Evolutionary conservation across 2,113 vertebrate genomes (phyloP).

Genomic region (Corydoras sp.): DNA sequence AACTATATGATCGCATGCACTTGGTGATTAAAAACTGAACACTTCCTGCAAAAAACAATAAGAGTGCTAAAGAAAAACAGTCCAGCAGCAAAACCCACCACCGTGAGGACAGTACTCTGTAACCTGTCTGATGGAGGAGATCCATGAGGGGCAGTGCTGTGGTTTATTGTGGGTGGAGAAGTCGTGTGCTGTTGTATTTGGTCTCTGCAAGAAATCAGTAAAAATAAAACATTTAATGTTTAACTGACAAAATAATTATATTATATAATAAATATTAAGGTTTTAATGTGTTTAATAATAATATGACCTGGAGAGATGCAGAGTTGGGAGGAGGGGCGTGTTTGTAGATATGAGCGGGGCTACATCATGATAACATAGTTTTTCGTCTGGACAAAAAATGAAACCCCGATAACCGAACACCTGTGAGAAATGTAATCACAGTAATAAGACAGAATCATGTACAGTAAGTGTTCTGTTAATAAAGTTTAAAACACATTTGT

Average conservation of each 20-base stretch:
- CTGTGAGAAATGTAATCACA: slow-evolving; percentile 46
- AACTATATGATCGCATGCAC: slow-evolving; percentile 36
- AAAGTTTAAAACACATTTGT: no score
- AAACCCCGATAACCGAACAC: slow-evolving; percentile 62
- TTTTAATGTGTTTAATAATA: not conserved
- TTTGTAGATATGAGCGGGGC: slow-evolving; percentile 32
- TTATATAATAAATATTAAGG: no score
- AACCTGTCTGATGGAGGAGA: not conserved
- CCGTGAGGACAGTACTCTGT: not conserved
- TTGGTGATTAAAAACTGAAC: slow-evolving; percentile 34
- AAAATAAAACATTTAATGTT: not conserved
- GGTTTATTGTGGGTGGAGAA: not conserved
- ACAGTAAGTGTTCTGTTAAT: no score
- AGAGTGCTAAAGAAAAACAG: slow-evolving; percentile 40
- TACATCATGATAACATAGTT: slow-evolving; percentile 58
- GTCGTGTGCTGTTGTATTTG: not conserved
- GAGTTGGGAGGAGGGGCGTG: slow-evolving; percentile 31
- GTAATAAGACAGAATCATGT: not conserved
- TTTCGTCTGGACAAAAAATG: slow-evolving; percentile 65
- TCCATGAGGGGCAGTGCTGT: not conserved
- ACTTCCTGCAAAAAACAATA: slow-evolving; percentile 37
- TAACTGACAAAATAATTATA: no score
- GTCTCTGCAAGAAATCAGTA: slow-evolving; percentile 33
- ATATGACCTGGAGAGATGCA: slow-evolving; percentile 38
- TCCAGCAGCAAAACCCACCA: slow-evolving; percentile 35